These are phyloP conservation scores for Halcyon malimbica DNA, from an alignment of 2,113 vertebrate species.

Conservation along the genomic window DNA sequence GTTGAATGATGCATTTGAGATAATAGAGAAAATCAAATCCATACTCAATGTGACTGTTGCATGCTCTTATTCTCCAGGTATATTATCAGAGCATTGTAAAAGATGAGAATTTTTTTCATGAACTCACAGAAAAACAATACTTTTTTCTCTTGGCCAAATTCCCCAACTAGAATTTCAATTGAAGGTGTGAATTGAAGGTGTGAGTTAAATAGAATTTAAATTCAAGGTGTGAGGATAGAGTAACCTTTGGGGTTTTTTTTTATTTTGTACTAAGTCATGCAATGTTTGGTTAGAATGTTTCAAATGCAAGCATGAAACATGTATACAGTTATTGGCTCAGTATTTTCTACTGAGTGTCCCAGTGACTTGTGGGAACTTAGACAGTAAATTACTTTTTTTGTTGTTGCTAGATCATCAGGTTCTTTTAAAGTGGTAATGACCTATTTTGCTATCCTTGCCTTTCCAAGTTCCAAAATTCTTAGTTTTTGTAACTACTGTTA, in stretches of 20 bases:
- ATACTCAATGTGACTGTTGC: background rate
- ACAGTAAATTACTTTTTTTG: background rate
- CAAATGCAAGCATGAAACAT: background rate
- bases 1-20: background rate
- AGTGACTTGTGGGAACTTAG: background rate
- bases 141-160: background rate
- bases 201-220: background rate
- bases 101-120: background rate
- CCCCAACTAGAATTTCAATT: background rate
- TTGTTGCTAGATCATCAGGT: background rate
- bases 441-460: background rate
- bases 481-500: background rate
- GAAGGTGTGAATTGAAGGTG: background rate
- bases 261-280: background rate
- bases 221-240: background rate
- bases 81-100: background rate
- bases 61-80: background rate
- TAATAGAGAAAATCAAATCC: conserved; percentile 8
- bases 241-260: background rate
- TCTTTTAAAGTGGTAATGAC: background rate
- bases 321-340: background rate
- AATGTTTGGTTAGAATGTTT: background rate
- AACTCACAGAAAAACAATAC: background rate
- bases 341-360: fast-evolving
- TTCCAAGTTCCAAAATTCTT: background rate